A percentile compares a stretch with the other conserved stretches of the same genome.
phyloP scores from a whole-genome alignment of 2,113 vertebrate species.

The Rattus norvegicus region DNA sequence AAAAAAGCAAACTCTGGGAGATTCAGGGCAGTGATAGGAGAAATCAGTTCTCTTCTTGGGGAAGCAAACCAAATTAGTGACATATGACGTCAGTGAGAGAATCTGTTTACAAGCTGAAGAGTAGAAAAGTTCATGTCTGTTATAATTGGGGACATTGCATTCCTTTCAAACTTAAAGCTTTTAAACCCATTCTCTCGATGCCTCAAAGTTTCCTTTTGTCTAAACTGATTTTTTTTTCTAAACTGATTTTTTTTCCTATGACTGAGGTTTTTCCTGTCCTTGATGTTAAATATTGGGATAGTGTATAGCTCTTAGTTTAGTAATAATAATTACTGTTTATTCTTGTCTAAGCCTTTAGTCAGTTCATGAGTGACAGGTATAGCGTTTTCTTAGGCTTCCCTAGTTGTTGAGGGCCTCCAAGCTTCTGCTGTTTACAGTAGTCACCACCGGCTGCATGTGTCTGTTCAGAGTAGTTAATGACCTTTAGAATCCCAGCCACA shows the following conservation, averaged over 20 bases:
- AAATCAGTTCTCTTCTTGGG: slow-evolving; percentile 61
- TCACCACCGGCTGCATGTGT: not conserved
- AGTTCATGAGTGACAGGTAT: not conserved
- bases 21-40: slow-evolving; percentile 59
- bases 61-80: slow-evolving; percentile 60
- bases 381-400: not conserved
- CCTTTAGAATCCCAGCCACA: not conserved
- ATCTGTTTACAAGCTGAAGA: slow-evolving; percentile 37
- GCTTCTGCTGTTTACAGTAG: slow-evolving; percentile 18
- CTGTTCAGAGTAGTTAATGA: slow-evolving; percentile 45
- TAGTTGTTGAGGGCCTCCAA: not conserved
- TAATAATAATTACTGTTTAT: slow-evolving; percentile 34
- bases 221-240: not conserved
- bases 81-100: slow-evolving; percentile 32
- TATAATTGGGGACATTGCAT: slow-evolving; percentile 4
- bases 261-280: slow-evolving; percentile 18
- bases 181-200: slow-evolving; percentile 28
- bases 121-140: slow-evolving; percentile 48
- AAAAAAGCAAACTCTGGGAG: slow-evolving; percentile 58
- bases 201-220: slow-evolving; percentile 48
- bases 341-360: slow-evolving; percentile 20
- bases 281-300: slow-evolving; percentile 43
- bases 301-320: slow-evolving; percentile 34
- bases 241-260: slow-evolving; percentile 26
- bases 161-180: slow-evolving; percentile 40